Conservation (phyloP, 2,113 vertebrate genomes). For the Halcyon malimbica region DNA sequence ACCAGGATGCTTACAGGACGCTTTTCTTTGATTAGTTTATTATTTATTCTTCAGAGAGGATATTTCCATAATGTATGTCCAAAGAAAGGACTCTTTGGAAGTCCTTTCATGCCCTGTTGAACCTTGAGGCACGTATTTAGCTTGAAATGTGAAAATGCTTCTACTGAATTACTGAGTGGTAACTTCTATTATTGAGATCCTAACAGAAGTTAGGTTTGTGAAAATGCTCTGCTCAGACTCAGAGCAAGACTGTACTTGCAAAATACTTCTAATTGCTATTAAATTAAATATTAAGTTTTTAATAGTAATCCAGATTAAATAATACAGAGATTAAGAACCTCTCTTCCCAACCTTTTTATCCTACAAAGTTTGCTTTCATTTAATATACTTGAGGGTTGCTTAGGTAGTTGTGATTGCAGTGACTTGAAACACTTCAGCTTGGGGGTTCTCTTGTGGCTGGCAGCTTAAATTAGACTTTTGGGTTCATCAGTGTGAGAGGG, state of each 20-base stretch:
- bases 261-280: neutral
- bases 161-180: neutral
- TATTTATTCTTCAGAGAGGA: neutral
- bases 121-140: neutral
- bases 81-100: neutral
- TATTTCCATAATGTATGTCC: neutral
- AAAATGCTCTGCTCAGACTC: neutral
- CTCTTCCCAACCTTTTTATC: neutral
- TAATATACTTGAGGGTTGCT: neutral
- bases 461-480: neutral
- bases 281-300: neutral
- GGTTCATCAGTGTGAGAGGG: neutral
- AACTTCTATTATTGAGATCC: neutral
- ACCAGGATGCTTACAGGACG: too few relatives aligned
- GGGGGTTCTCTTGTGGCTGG: neutral
- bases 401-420: neutral
- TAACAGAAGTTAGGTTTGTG: neutral
- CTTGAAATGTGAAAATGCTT: neutral
- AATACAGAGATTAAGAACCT: neutral
- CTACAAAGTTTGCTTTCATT: neutral
- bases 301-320: neutral
- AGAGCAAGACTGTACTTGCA: neutral
- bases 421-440: neutral
- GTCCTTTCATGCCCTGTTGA: neutral
- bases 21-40: neutral